Evolutionary conservation across 2,113 vertebrate species (phyloP), one percentile per base, ranked within the genome.

Genomic region (Corythoichthys intestinalis): DNA sequence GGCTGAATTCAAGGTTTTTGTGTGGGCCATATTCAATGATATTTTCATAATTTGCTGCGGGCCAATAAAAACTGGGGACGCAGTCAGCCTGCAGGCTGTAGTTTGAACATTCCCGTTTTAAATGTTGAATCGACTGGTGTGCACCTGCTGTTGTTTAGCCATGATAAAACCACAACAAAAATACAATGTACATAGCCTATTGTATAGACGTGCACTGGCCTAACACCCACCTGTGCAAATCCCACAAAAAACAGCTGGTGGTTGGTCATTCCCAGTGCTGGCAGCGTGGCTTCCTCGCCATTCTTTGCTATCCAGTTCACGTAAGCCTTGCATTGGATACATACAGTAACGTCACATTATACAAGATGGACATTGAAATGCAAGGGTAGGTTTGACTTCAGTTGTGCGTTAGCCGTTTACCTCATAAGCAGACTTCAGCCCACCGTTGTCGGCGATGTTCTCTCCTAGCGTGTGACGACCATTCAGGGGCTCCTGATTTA

Each of bases 381-480:
- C 56, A 14, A 4, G 14, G 13, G 34, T 37, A 2, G 13, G 8
- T 14, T n/a, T 20, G 56, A 37, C 28, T 6, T 58, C 12, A 15
- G 14, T 14, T 7, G 12, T 12, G 1, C 11, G 20, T 34, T 15
- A 47, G 11, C 46, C 46, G 9, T 34, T 56, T 74, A 98, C 97
- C 92, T 95, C 91, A 69, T 98, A 98, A 64, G 97, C 97, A 0
- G 97, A 94, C 60, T 98, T 98, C 65, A 99, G 93, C 62, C 97
- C 97, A 0, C 97, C 97, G 0, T 99, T 99, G 86, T 99, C 97
- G 0, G 97, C 97, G 0, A 99, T 99, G 87, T 99, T 99, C 86
- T 99, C 97, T 8, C 97, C 97, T 0, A 99, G 91, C 0, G 97
- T 98, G 76, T 96, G 96, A n/a, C 86, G 93, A 69, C 97, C 97